These are phyloP conservation scores for Pseudorhiza aurosa DNA, from an alignment of 30 jellyfish, hydroid and myxozoan genomes.

Conservation along the genomic window DNA sequence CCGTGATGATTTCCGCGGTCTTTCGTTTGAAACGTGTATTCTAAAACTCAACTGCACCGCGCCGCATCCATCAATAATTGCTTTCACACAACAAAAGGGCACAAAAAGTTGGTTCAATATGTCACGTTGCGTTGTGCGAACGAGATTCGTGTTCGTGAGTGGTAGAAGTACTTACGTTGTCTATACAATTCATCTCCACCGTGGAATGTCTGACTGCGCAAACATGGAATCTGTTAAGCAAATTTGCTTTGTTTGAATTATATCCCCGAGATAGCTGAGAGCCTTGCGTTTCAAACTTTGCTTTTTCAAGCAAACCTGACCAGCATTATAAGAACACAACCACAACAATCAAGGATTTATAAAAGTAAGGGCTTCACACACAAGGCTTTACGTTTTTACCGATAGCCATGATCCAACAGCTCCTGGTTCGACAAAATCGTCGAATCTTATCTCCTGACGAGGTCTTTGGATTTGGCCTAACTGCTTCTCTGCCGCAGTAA, in stretches of 20 bases:
- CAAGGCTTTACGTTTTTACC: not conserved
- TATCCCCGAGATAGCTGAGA: conserved; percentile 13
- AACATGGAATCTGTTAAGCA: conserved; percentile 31
- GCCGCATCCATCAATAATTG: not conserved
- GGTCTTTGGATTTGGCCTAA: no score
- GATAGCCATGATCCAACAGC: not conserved
- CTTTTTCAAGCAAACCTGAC: conserved; percentile 28
- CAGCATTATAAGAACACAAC: conserved; percentile 8
- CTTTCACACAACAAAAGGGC: not conserved
- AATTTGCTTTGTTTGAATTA: conserved; percentile 23
- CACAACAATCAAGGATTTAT: conserved; percentile 14
- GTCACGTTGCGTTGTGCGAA: not conserved
- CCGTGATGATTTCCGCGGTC: not conserved
- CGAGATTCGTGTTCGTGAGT: not conserved
- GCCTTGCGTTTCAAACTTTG: conserved; percentile 13
- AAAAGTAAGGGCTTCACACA: not conserved
- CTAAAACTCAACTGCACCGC: not conserved
- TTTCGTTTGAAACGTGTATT: not conserved
- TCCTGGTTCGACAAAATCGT: no score
- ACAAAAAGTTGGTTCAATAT: not conserved
- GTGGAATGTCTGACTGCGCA: conserved; percentile 41
- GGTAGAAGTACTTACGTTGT: not conserved
- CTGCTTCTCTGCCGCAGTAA: no score
- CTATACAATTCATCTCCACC: conserved; percentile 13
- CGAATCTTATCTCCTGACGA: no score